These are phyloP conservation scores for Chlamydotis undulata DNA, from an alignment of 2,113 vertebrate species.

Conservation along the genomic window DNA sequence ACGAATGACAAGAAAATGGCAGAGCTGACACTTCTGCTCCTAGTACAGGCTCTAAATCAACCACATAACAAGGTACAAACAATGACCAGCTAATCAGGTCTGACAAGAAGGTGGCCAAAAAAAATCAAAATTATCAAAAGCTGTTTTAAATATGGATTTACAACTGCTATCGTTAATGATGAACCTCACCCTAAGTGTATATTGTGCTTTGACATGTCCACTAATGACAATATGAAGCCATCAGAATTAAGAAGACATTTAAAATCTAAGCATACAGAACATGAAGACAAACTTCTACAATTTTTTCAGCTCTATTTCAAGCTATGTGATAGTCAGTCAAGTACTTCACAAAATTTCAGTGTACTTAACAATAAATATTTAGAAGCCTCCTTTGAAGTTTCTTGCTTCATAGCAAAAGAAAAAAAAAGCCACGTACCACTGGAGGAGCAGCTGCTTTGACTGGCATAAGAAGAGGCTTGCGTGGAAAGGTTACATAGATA, in stretches of 20 bases:
- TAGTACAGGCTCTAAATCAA: background rate
- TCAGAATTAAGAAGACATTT: background rate
- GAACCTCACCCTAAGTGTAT: background rate
- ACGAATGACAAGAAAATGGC: background rate
- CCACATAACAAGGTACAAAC: background rate
- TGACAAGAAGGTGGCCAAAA: background rate
- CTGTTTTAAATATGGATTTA: background rate
- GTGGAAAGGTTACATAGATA: background rate
- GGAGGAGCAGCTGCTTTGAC: background rate
- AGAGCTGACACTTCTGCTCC: background rate
- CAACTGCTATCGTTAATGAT: accelerated
- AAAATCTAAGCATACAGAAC: background rate
- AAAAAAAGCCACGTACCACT: background rate
- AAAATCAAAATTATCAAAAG: background rate
- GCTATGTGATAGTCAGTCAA: background rate
- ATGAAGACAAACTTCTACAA: background rate
- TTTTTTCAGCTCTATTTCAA: background rate
- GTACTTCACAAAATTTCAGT: background rate
- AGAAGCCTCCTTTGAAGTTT: background rate
- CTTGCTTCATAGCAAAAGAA: background rate
- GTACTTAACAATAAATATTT: background rate
- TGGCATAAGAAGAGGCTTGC: background rate
- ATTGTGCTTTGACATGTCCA: background rate
- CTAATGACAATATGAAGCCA: background rate
- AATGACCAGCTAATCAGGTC: background rate